Conservation (phyloP, 1,140 invertebrate species). For the Adelges cooleyi region DNA sequence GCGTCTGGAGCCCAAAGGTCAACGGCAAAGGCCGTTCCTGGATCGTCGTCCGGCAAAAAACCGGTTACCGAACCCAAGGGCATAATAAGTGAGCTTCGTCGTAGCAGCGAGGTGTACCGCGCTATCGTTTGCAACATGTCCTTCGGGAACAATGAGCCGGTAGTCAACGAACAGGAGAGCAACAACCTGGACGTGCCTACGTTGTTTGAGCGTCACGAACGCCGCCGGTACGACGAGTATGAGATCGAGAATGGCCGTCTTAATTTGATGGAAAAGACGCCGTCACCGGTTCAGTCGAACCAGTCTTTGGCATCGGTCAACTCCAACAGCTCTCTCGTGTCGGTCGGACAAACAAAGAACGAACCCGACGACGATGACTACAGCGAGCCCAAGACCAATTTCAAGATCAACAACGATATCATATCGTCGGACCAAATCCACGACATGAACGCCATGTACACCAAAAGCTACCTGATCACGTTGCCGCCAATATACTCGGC, state of each 20-base stretch:
- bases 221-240: slow-evolving; percentile 33
- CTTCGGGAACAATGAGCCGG: slow-evolving; percentile 34
- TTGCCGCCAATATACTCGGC: slow-evolving; percentile 46
- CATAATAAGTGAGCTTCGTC: slow-evolving; percentile 39
- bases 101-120: slow-evolving; percentile 40
- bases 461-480: slow-evolving; percentile 41
- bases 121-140: slow-evolving; percentile 40
- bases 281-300: slow-evolving; percentile 15
- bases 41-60: slow-evolving; percentile 8
- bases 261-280: neutral
- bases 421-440: slow-evolving; percentile 35
- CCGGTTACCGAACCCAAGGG: slow-evolving; percentile 32
- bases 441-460: slow-evolving; percentile 40
- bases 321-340: neutral
- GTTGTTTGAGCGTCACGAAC: slow-evolving; percentile 38
- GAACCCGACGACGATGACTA: neutral
- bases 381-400: slow-evolving; percentile 31
- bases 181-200: slow-evolving; percentile 35
- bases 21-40: neutral
- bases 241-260: slow-evolving; percentile 13
- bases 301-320: neutral
- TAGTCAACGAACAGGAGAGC: neutral
- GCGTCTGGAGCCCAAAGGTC: neutral
- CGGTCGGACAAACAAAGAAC: slow-evolving; percentile 13
- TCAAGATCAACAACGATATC: slow-evolving; percentile 36